Evolutionary conservation across 1,140 invertebrate species (phyloP).

Genomic region (Tetragonula clypearis): DNA sequence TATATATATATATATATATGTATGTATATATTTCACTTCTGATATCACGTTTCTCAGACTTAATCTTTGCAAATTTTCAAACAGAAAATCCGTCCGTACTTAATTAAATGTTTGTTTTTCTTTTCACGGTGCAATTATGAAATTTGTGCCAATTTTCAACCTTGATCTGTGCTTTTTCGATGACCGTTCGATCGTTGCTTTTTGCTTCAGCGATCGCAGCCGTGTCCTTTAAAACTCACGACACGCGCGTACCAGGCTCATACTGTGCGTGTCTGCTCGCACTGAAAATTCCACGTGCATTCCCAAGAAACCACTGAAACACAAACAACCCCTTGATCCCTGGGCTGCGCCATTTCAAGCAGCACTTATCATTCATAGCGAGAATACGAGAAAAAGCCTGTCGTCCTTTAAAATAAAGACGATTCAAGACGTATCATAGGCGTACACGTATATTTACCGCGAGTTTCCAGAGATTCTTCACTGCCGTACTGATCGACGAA

Average conservation of each 20-base stretch:
- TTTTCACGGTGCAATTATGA: too few species aligned
- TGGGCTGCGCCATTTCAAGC: too few species aligned
- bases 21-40: too few species aligned
- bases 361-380: neutral
- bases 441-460: neutral
- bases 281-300: neutral
- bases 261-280: neutral
- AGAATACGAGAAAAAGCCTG: neutral
- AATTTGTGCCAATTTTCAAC: neutral
- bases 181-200: neutral
- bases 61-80: too few species aligned
- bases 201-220: neutral
- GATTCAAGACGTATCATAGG: too few species aligned
- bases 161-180: neutral
- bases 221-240: neutral
- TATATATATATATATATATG: neutral
- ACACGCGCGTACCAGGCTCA: neutral
- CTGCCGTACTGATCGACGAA: too few species aligned
- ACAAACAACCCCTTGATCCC: conserved; percentile 6
- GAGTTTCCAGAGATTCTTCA: too few species aligned
- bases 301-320: neutral
- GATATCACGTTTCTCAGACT: too few species aligned
- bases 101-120: too few species aligned
- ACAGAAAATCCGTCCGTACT: too few species aligned
- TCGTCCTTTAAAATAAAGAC: neutral